Evolutionary conservation across 2,888 invertebrate species (phyloP).

Genomic region (Cyrtodaria siliqua): DNA sequence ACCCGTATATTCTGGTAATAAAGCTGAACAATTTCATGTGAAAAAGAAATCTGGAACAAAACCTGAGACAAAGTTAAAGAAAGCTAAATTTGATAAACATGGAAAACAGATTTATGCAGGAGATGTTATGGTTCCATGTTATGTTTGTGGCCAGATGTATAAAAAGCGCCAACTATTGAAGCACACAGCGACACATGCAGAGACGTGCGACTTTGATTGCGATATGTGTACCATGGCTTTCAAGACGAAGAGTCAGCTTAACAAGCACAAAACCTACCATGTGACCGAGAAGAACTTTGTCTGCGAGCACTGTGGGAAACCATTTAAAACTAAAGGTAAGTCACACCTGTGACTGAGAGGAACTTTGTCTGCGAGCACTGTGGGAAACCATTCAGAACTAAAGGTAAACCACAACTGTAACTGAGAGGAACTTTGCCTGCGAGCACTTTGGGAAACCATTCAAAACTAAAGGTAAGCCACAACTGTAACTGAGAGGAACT

Average conservation of each 20-base stretch:
- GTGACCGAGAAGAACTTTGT: slow-evolving; percentile 21
- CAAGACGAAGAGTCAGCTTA: slow-evolving; percentile 38
- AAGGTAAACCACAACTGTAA: too few species aligned
- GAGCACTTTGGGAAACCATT: slow-evolving; percentile 48
- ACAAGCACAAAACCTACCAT: slow-evolving; percentile 34
- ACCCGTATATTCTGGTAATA: too few species aligned
- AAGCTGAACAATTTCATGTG: too few species aligned
- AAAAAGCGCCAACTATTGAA: slow-evolving; percentile 26
- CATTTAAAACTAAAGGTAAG: slow-evolving; percentile 29
- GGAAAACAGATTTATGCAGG: neutral
- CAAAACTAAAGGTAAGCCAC: slow-evolving; percentile 23
- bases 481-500: too few species aligned
- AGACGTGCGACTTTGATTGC: slow-evolving; percentile 22
- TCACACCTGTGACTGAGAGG: too few species aligned
- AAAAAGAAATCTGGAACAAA: neutral
- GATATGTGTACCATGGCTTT: slow-evolving; percentile 40
- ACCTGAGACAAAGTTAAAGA: neutral
- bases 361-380: too few species aligned
- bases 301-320: slow-evolving; percentile 45
- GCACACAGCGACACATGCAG: slow-evolving; percentile 26
- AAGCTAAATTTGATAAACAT: neutral
- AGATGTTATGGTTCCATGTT: slow-evolving; percentile 28
- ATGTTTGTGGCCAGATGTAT: slow-evolving; percentile 43
- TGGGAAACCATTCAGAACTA: too few species aligned
- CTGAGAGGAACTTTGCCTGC: too few species aligned